Evolutionary conservation across 37 sponge, comb jelly and placozoan genomes (phyloP), one percentile per base, ranked within the genome.

Genomic region (Tethya wilhelma): DNA sequence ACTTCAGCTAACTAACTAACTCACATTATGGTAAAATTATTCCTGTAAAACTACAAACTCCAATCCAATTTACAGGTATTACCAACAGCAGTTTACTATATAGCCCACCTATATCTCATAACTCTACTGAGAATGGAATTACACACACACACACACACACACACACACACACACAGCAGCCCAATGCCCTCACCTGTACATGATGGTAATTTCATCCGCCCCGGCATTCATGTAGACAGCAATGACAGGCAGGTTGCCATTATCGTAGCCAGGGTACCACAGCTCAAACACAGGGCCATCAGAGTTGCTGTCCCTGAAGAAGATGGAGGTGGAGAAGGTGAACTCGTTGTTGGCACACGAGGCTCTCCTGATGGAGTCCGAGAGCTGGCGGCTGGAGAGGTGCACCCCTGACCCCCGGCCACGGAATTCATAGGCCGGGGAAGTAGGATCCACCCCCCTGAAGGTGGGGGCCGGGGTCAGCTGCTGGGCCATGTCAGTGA

Each of bases 221-320:
- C 23, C 43, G 2, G 80, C 69, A 69, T 80, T 59, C 59, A 80
- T 57, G 70, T 69, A 44, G 29, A 80, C 26, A 17, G 22, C 38
- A 40, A 43, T 69, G 62, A 80, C 69, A 1, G 59, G 42, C 37
- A 56, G 31, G 7, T 58, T 30, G 0, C 40, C 6, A 14, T 59
- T 70, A 9, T 19, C 37, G 1, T 59, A 42, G 17, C 32, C 70
- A 9, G 80, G 2, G 43, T 78, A 78, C 0, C 67, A 67, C 22
- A 80, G 22, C 32, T 80, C 80, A 41, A 80, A 12, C 39, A 80
- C 59, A 38, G 80, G 31, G 1, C 80, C 80, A 38, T 56, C 70
- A 40, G 69, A 44, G 25, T 80, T 32, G 38, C 69, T 59, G 56
- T 69, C 70, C 26, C 33, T 80, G 41, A 80, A 49, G 25, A n/a